phyloP scores from a whole-genome alignment of 1,140 invertebrate species.

The Drosophila bifasciata region DNA sequence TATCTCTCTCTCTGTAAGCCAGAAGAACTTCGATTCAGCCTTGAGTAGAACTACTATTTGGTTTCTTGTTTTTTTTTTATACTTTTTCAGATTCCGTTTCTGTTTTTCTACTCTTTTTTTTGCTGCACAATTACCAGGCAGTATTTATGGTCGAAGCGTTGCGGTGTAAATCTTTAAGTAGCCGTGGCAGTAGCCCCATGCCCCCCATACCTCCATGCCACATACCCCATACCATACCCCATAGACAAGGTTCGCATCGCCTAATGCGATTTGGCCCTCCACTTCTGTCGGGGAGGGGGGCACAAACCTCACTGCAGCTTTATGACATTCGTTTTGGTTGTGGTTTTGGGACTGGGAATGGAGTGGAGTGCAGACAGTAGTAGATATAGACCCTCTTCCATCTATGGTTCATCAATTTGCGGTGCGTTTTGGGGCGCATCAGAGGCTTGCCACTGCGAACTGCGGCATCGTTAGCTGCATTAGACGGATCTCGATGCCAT shows the following conservation, averaged over 20 bases:
- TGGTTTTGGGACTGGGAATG: conserved; percentile 20
- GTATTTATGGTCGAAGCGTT: conserved; percentile 48
- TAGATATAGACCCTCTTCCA: conserved; percentile 9
- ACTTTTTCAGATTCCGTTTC: conserved; percentile 19
- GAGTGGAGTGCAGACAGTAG: background rate
- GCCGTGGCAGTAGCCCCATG: background rate
- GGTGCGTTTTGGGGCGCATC: conserved; percentile 40
- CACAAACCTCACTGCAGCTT: conserved; percentile 44
- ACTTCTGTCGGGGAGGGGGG: background rate
- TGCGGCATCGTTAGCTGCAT: conserved; percentile 41
- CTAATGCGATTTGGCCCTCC: conserved; percentile 50
- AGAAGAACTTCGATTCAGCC: conserved; percentile 51
- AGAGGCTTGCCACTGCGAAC: conserved; percentile 24
- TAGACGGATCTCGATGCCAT: conserved; percentile 48
- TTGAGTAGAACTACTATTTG: conserved; percentile 50
- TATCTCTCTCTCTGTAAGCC: conserved; percentile 13
- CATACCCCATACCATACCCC: background rate
- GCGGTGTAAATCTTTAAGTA: conserved; percentile 61
- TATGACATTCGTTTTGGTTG: conserved; percentile 60
- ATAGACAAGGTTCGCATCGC: conserved; percentile 52
- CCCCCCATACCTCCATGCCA: too few species aligned
- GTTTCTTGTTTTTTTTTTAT: conserved; percentile 1
- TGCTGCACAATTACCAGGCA: conserved; percentile 44
- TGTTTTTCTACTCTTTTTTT: background rate
- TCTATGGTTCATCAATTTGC: conserved; percentile 52